Percentiles rank a stretch among this genome's conserved stretches.
Evolutionary conservation across 2,888 invertebrate species (phyloP).

Genomic region (Acrocyrtus sp.): DNA sequence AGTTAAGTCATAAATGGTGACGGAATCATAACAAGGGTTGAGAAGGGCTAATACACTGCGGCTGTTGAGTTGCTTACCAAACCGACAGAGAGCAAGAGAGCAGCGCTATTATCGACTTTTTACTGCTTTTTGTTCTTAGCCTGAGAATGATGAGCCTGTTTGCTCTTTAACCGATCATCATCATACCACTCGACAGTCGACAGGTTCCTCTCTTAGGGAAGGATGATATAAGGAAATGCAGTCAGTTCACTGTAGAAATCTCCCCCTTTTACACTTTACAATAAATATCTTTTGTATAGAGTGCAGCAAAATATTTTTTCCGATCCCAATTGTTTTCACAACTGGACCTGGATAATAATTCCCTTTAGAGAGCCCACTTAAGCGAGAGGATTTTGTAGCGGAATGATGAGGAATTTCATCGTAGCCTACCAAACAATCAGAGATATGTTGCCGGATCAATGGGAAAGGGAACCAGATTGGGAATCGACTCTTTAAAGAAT

Average conservation of each 20-base stretch:
- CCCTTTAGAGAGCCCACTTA: no score
- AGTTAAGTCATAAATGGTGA: constrained; percentile 14
- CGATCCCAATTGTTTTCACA: not conserved
- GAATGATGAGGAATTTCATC: constrained; percentile 35
- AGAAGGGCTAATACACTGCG: not conserved
- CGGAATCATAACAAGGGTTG: constrained; percentile 3
- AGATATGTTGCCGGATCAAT: constrained; percentile 1
- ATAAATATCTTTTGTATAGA: not conserved
- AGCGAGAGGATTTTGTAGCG: constrained; percentile 10
- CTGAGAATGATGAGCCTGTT: no score
- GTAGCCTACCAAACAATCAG: constrained; percentile 4
- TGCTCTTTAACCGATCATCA: no score
- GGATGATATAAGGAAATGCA: not conserved
- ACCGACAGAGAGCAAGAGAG: no score
- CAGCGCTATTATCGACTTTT: no score
- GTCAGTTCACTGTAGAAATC: not conserved
- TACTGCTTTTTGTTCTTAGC: no score
- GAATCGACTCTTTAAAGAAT: not conserved
- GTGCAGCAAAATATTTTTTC: not conserved
- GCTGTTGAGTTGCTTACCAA: no score
- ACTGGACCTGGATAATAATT: not conserved
- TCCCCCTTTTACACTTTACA: not conserved
- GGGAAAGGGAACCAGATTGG: not conserved
- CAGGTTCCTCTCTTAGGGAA: no score
- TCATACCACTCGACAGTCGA: no score